Evolutionary conservation across 2,113 vertebrate species (phyloP), one percentile per base, ranked within the genome.

Genomic region (Brachirus orientalis): DNA sequence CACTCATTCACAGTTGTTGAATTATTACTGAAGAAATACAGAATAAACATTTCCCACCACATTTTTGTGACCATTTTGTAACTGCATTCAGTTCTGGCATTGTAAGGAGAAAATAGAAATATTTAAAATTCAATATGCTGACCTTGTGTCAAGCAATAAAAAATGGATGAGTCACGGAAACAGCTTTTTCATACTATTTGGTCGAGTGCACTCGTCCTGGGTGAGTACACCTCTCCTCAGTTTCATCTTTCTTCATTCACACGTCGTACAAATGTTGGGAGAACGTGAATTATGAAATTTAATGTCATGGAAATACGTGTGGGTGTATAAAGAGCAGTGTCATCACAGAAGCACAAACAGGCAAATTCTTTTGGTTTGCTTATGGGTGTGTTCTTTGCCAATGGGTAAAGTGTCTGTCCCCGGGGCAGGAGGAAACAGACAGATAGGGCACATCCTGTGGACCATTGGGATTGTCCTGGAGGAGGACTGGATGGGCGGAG

Each of bases 361-460:
- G 62, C 64, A 65, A 51, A 87, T 87, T 86, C 81, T 62, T 81
- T 59, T 56, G 61, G 63, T 86, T 54, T 50, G 50, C 16, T 73
- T 33, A 48, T 86, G 84, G 89, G 89, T 69, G 88, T 80, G 79
- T 73, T 69, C 3, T 72, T 62, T 80, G 68, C 73, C 80, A 68
- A 58, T 75, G 57, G 57, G 74, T 3, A 55, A 52, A 65, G 69
- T 19, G 60, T 55, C 57, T 35, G 45, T 82, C 82, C 81, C 10
- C 13, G 28, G 16, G 82, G 75, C 77, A 40, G 79, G 76, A 48
- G 73, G 62, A 68, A 60, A 53, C 70, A 73, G 84, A 77, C 63
- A 88, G 90, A 90, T 83, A 79, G 69, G 47, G 67, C 61, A 79
- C 79, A 76, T 93, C 92, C 91, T 90, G 87, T 91, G 81, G 78